phyloP scores from a whole-genome alignment of 2,113 vertebrate species.

The Pithys albifrons region DNA sequence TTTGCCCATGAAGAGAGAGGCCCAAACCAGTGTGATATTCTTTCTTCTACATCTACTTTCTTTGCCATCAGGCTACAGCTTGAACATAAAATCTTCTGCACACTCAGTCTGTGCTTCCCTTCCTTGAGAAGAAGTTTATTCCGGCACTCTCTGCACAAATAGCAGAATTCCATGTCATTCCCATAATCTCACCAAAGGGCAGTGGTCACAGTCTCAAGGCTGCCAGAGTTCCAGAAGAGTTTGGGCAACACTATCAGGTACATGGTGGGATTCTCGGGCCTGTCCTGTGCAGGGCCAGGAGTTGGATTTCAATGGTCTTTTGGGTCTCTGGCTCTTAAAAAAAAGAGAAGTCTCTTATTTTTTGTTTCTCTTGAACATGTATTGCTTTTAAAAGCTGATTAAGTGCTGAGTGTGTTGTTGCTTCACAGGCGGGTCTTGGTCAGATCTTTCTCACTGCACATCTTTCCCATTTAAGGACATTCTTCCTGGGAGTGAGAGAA shows the following conservation, averaged over 20 bases:
- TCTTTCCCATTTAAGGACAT: neutral
- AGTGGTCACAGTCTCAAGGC: neutral
- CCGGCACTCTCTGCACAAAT: neutral
- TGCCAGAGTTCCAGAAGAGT: neutral
- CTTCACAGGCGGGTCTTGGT: neutral
- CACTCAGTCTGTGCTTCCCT: neutral
- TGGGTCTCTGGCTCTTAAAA: neutral
- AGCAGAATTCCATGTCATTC: neutral
- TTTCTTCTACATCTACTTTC: neutral
- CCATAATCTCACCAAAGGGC: neutral
- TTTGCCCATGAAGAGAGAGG: neutral
- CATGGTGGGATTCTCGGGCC: neutral
- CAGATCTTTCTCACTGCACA: neutral
- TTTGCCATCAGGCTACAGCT: neutral
- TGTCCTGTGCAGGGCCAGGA: neutral
- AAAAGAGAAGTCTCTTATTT: neutral
- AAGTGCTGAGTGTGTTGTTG: neutral
- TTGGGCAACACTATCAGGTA: neutral
- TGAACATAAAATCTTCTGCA: neutral
- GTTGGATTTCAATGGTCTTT: rapidly evolving
- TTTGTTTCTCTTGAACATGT: neutral
- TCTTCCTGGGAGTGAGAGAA: neutral
- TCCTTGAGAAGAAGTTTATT: neutral
- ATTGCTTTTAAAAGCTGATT: neutral
- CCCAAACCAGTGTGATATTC: neutral